Base-by-base conservation (phyloP, 2,113 vertebrate genomes). In the Oenanthe melanoleuca region DNA sequence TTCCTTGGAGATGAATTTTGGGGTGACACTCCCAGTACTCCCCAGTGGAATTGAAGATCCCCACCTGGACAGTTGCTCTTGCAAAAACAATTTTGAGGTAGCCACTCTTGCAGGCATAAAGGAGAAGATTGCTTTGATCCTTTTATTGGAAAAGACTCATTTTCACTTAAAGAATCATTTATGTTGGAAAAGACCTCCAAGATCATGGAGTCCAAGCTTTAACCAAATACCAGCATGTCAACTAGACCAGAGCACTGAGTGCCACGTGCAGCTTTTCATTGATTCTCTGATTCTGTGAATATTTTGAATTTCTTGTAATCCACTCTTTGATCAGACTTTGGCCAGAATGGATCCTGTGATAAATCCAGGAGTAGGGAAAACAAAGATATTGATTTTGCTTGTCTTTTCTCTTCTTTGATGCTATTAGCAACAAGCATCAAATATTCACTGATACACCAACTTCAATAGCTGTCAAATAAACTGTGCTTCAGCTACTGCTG, bases 301-400 rank as follows among this genome's bases (percentile, higher is more conserved):
- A 40, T 69, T 81, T 78, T 87, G 13, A 13, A 60, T 64, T 33
- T 65, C 44, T 67, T 80, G 13, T 66, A 74, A 67, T 21, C 37
- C 37, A 14, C 0, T 0, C 14, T 91, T 31, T 60, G 66, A 55
- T 55, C 33, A 64, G 52, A n/a, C n/a, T 79, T 42, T 44, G 52
- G n/a, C 40, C 57, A 88, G 49, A 78, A 22, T 13, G 21, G 20
- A 21, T 77, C 56, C 15, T 86, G 5, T 9, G 16, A 5, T 40
- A 78, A 66, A 64, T n/a, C 33, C 4, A 6, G 5, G 18, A 42
- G 42, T 10, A 7, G 45, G 28, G 25, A 40, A 72, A 80, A 72
- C 56, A 47, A 9, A 69, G 59, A 29, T 75, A 70, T 12, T 65
- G 24, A 57, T 88, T 91, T 79, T 67, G 1, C 23, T 52, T 57